Evolutionary conservation across 2,113 vertebrate species (phyloP), one percentile per base, ranked within the genome.

Genomic region (Isichthys henryi): DNA sequence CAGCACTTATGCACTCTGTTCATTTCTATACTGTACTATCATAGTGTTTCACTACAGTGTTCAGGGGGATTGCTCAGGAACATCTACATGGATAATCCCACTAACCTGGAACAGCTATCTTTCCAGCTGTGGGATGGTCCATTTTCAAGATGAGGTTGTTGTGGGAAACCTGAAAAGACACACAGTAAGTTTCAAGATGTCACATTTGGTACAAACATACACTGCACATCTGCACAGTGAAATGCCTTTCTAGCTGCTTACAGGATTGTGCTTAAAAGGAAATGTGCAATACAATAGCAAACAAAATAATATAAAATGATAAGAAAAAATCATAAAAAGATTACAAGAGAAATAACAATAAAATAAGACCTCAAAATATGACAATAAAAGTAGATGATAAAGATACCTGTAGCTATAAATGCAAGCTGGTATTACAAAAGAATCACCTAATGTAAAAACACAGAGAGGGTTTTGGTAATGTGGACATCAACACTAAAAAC

Each of bases 131-230:
- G 0, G 97, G 97, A 94, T 99, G 98, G 83, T 96, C 92, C 96
- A 99, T 97, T 93, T 97, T 96, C 96, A 97, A 96, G 46, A 99
- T 90, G 19, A 99, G 97, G 2, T 93, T 95, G 94, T 99, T 99
- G 94, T 98, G 96, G 87, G 96, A 93, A 90, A 99, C 98, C 98
- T 99, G 94, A 46, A 48, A 89, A 35, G 17, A 48, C 52, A 46
- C 19, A 39, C 74, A 43, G 35, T 31, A 31, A 70, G 62, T 70
- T 31, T 70, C 27, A 70, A 31, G n/a, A 31, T 70, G 62, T 31
- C 3, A 31, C 62, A 70, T 31, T 31, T 70, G 62, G 62, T 10
- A 70, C 62, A 70, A 66, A 70, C 10, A 27, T 70, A 27, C n/a
- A 66, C 27, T 31, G 62, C 31, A 31, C 62, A 31, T 70, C 62